A percentile compares a stretch with the other conserved stretches of the same genome.
Evolutionary conservation across 2,113 vertebrate species (phyloP).

Genomic region (Osmerus mordax): DNA sequence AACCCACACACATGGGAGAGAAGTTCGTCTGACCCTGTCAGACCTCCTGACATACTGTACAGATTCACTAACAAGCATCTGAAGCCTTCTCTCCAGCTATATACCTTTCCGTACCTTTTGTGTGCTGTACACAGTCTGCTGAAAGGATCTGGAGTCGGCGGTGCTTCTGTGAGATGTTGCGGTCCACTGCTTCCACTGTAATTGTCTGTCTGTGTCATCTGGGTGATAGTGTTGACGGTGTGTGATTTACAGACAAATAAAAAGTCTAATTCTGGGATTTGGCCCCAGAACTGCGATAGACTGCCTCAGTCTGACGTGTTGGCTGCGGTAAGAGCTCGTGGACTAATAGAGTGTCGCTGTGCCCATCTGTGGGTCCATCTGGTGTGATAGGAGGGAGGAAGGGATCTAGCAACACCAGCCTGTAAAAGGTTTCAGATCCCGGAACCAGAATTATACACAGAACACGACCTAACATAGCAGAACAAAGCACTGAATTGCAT

Average conservation of each 20-base stretch:
- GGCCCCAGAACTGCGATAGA: slow-evolving; percentile 54
- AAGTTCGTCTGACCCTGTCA: slow-evolving; percentile 51
- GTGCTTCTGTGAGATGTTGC: neutral
- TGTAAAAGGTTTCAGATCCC: slow-evolving; percentile 41
- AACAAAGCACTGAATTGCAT: slow-evolving; percentile 4
- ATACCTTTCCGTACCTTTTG: slow-evolving; percentile 28
- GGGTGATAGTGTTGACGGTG: slow-evolving; percentile 22
- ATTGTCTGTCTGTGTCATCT: slow-evolving; percentile 40
- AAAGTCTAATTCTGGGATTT: slow-evolving; percentile 55
- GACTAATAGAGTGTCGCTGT: slow-evolving; percentile 51
- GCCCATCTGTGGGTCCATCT: slow-evolving; percentile 77
- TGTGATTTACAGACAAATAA: slow-evolving; percentile 54
- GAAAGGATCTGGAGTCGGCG: slow-evolving; percentile 38
- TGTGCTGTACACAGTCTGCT: neutral
- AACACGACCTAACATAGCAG: slow-evolving; percentile 33
- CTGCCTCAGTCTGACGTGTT: slow-evolving; percentile 46
- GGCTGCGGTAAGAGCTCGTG: slow-evolving; percentile 52
- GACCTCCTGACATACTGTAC: slow-evolving; percentile 32
- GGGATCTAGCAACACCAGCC: slow-evolving; percentile 27
- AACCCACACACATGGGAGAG: slow-evolving; percentile 29
- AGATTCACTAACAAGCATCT: slow-evolving; percentile 52
- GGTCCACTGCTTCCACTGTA: slow-evolving; percentile 46
- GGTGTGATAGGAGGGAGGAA: slow-evolving; percentile 42
- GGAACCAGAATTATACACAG: slow-evolving; percentile 40
- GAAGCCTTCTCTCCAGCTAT: neutral